Evolutionary conservation across 2,113 vertebrate species (phyloP).

Genomic region (Hemiprocne comata): DNA sequence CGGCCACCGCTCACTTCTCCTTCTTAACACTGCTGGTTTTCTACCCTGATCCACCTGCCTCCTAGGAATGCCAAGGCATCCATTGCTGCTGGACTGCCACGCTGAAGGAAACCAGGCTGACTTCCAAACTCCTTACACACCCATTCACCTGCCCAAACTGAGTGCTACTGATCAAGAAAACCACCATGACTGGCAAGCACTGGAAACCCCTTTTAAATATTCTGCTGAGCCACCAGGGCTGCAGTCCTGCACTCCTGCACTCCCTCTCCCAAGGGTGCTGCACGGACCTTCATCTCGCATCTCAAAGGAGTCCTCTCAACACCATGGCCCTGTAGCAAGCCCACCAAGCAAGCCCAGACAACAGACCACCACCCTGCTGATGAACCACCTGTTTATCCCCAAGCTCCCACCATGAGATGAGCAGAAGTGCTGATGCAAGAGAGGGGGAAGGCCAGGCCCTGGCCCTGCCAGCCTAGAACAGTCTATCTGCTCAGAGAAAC

Average conservation of each 20-base stretch:
- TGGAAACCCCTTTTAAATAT: background rate
- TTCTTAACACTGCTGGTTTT: background rate
- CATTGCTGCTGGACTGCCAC: background rate
- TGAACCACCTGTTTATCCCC: background rate
- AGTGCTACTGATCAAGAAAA: background rate
- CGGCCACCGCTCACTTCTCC: background rate
- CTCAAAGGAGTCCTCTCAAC: background rate
- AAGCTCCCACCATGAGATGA: background rate
- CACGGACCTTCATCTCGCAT: background rate
- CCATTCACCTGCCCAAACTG: background rate
- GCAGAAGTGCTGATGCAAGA: background rate
- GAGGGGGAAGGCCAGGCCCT: background rate
- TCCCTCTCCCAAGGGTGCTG: background rate
- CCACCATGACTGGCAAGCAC: accelerated
- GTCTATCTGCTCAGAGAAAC: accelerated
- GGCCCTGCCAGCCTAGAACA: background rate
- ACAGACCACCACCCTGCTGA: background rate
- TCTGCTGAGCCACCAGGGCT: background rate
- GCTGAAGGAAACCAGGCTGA: background rate
- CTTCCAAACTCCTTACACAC: background rate
- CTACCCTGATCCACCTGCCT: background rate
- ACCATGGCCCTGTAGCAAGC: background rate
- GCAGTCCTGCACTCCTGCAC: background rate
- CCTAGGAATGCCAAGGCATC: background rate
- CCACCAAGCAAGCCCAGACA: background rate